Conservation (phyloP, 2,888 invertebrate species). For the Chloroclysta siterata region DNA sequence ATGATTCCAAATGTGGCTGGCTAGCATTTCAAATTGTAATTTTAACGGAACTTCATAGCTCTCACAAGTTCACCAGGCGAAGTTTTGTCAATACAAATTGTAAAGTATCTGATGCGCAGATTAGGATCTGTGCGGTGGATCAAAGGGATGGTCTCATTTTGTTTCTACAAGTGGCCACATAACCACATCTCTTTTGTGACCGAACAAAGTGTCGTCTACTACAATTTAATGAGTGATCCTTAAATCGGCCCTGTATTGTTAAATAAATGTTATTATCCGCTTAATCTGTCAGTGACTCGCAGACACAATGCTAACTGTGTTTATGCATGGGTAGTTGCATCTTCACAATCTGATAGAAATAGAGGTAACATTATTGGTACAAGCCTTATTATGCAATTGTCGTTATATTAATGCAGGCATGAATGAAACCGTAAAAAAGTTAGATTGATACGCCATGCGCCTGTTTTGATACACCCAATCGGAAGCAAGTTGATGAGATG, state of each 20-base stretch:
- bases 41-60: constrained; percentile 17
- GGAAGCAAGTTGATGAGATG: no score
- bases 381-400: constrained; percentile 16
- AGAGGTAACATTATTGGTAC: constrained; percentile 16
- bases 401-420: background rate
- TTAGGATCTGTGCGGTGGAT: constrained; percentile 49
- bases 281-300: constrained; percentile 50
- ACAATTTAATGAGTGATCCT: constrained; percentile 67
- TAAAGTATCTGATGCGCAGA: constrained; percentile 45
- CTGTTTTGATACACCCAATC: background rate
- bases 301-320: constrained; percentile 22
- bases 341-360: constrained; percentile 18
- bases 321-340: constrained; percentile 16
- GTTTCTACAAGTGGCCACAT: constrained; percentile 47
- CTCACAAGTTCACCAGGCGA: constrained; percentile 19
- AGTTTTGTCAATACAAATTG: constrained; percentile 30
- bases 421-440: background rate
- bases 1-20: background rate
- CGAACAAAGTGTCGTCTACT: constrained; percentile 43
- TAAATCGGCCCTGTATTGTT: constrained; percentile 44
- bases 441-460: background rate
- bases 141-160: constrained; percentile 39
- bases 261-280: constrained; percentile 44
- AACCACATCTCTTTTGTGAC: constrained; percentile 41
- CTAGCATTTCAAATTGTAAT: constrained; percentile 4